Base-by-base conservation (phyloP, 2,113 vertebrate species). In the Eleginops maclovinus region DNA sequence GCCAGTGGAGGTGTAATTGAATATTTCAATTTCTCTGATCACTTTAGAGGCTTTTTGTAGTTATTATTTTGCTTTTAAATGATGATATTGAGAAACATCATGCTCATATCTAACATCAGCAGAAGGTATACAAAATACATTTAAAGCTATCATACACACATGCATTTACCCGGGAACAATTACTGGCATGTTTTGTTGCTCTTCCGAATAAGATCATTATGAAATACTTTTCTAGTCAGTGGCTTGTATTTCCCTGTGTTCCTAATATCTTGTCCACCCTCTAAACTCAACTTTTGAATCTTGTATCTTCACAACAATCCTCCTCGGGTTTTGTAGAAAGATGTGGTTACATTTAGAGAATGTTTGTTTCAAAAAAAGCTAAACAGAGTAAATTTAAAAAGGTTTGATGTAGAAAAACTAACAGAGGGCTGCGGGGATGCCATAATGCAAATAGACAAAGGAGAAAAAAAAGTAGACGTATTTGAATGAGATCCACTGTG, bases 401-500 rank as follows among this genome's bases (percentile, higher is more conserved):
- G n/a, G n/a, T n/a, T n/a, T n/a, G n/a, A n/a, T n/a, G n/a, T n/a
- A n/a, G n/a, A n/a, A n/a, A n/a, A n/a, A n/a, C 31, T 77, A 26
- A 50, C 19, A 68, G 73, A 66, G 22, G 17, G 13, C 50, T 70
- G 69, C 65, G 43, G 43, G 54, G 60, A 60, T 68, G 71, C 47
- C 28, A 72, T 76, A 66, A 67, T 69, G 72, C 56, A 84, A 72
- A 75, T 9, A 17, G 5, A 70, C 73, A 86, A 82, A 73, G 49
- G 44, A 72, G 49, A 28, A 26, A 10, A 72, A 81, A 76, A 63
- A 77, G 77, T 47, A 58, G 56, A 64, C 21, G 77, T 85, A 79
- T 91, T 93, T 92, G 89, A 91, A 92, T 89, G 88, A 87, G 79
- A 60, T 79, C 68, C 85, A 89, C 84, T 94, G 92, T 89, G 47